Evolutionary conservation across 1,140 invertebrate species (phyloP).

Genomic region (Bradysia coprophila): DNA sequence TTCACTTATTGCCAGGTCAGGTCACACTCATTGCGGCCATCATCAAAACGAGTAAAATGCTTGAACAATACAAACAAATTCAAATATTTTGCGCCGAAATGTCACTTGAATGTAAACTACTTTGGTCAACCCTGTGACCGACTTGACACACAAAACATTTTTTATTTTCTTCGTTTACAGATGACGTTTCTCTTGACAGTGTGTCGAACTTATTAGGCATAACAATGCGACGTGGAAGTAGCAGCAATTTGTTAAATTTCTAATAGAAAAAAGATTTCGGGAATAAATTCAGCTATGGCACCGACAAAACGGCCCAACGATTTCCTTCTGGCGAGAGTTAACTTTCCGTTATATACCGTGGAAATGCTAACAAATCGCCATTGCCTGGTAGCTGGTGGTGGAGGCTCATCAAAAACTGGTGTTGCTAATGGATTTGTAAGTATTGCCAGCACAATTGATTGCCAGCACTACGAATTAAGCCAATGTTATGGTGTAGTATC

Average conservation of each 20-base stretch:
- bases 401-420: constrained; percentile 86
- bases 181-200: too few relatives aligned
- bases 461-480: constrained; percentile 1
- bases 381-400: constrained; percentile 86
- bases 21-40: too few relatives aligned
- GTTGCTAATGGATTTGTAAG: constrained; percentile 89
- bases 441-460: constrained; percentile 15
- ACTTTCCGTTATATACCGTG: constrained; percentile 84
- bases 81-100: too few relatives aligned
- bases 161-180: too few relatives aligned
- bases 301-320: constrained; percentile 26
- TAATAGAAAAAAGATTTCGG: background rate
- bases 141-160: too few relatives aligned
- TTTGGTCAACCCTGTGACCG: too few relatives aligned
- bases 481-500: too few relatives aligned
- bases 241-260: background rate
- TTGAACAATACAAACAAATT: too few relatives aligned
- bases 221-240: background rate
- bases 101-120: too few relatives aligned
- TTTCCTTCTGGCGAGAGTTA: constrained; percentile 60
- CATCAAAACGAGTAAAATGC: too few relatives aligned
- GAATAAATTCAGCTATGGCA: constrained; percentile 8
- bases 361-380: constrained; percentile 81
- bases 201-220: too few relatives aligned
- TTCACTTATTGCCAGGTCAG: too few relatives aligned